Percentiles rank a stretch among this genome's conserved stretches.
Evolutionary conservation across 2,888 invertebrate genomes (phyloP).

Genomic region (Nebria salina): DNA sequence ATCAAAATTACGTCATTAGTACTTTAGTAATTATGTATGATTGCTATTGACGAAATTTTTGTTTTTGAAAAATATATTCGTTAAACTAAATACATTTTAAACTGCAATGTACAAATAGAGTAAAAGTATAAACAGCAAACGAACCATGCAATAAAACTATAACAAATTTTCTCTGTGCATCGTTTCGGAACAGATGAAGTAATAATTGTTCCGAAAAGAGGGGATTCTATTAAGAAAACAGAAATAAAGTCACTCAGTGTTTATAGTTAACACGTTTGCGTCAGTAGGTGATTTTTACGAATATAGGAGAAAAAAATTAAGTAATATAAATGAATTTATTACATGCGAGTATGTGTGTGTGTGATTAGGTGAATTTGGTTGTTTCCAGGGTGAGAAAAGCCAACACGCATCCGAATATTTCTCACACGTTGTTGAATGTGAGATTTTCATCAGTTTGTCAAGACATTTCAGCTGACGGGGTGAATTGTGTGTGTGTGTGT

Average conservation of each 20-base stretch:
- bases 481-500: not conserved
- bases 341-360: not conserved
- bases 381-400: not conserved
- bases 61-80: too few species aligned
- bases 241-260: not conserved
- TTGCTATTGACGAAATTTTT: too few species aligned
- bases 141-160: not conserved
- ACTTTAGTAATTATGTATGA: too few species aligned
- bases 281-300: not conserved
- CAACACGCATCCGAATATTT: not conserved
- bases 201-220: not conserved
- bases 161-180: conserved; percentile 1
- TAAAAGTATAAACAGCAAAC: not conserved
- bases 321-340: not conserved
- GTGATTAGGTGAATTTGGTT: not conserved
- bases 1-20: too few species aligned
- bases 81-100: too few species aligned
- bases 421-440: conserved; percentile 10
- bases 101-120: not conserved
- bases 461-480: conserved; percentile 27
- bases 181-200: not conserved
- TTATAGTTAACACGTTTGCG: not conserved
- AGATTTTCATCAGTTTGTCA: conserved; percentile 41
- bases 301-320: not conserved
- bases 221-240: not conserved